These are phyloP conservation scores for Ciconia stormi DNA, from an alignment of 2,113 vertebrate species.

Conservation along the genomic window DNA sequence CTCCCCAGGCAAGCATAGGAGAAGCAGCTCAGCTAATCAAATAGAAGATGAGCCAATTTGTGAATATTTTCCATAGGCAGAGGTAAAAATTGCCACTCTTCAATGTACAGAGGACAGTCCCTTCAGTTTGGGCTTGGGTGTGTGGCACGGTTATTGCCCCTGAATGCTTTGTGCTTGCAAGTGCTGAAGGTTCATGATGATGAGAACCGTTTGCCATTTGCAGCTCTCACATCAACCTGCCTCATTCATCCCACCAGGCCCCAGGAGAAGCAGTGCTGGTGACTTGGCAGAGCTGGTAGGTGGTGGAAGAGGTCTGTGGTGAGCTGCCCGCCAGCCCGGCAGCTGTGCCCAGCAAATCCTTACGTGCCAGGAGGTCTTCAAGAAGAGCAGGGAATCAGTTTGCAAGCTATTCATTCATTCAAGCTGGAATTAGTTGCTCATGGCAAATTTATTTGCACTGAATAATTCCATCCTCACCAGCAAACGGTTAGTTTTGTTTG, in stretches of 20 bases:
- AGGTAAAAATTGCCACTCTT: not conserved
- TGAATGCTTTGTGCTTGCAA: not conserved
- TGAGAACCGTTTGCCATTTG: not conserved
- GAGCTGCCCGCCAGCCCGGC: rapidly evolving
- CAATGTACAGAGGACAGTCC: not conserved
- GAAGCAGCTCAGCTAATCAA: not conserved
- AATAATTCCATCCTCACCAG: not conserved
- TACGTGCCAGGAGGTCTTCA: not conserved
- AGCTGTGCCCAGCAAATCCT: not conserved
- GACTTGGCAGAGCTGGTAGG: not conserved
- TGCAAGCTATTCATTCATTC: not conserved
- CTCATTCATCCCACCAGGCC: not conserved
- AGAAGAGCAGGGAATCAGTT: not conserved
- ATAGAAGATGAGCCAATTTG: not conserved
- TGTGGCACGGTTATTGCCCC: rapidly evolving
- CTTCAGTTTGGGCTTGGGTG: not conserved
- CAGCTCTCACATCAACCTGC: not conserved
- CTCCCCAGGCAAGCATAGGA: not conserved
- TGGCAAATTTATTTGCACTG: not conserved
- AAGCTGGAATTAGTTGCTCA: not conserved
- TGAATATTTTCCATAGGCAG: not conserved
- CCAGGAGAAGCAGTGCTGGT: not conserved
- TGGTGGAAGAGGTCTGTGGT: not conserved
- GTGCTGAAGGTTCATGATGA: not conserved
- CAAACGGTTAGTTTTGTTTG: not conserved